phyloP scores from a whole-genome alignment of 2,888 invertebrate genomes.

The Smittia sp. region DNA sequence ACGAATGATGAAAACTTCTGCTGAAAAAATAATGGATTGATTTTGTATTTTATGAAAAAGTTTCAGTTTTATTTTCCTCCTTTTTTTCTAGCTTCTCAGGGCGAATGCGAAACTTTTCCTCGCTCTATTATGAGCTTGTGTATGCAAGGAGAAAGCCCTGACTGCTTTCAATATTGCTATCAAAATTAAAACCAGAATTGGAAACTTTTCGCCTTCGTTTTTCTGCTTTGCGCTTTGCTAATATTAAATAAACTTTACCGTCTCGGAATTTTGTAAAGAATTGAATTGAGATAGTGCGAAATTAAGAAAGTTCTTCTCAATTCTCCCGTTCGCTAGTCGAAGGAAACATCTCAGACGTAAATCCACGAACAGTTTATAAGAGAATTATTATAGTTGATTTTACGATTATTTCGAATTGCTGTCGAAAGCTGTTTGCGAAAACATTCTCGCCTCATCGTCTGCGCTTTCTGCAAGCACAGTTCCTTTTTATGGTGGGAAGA shows the following conservation, averaged over 20 bases:
- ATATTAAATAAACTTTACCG: background rate
- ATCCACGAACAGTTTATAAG: background rate
- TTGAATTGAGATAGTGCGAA: background rate
- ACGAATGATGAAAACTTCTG: background rate
- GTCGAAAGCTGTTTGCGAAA: background rate
- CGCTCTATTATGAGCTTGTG: background rate
- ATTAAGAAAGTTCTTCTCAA: conserved; percentile 3
- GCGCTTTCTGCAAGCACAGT: background rate
- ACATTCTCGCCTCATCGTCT: background rate
- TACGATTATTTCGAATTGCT: background rate
- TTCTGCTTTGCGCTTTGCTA: background rate
- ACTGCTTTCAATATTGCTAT: background rate
- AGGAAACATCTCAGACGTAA: background rate
- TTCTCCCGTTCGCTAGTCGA: background rate
- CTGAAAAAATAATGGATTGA: conserved; percentile 15
- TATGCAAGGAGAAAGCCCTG: background rate
- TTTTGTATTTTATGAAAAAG: conserved; percentile 10
- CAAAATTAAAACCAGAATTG: background rate
- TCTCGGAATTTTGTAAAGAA: background rate
- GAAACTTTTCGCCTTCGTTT: background rate
- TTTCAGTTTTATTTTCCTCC: background rate
- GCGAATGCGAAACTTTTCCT: background rate
- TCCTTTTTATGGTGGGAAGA: background rate
- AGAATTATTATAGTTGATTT: background rate
- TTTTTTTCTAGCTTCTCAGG: background rate